A percentile compares a stretch with the other conserved stretches of the same genome.
These are phyloP conservation scores for Archaeoteleia sp. DNA, from an alignment of 2,888 invertebrate species.

Conservation along the genomic window DNA sequence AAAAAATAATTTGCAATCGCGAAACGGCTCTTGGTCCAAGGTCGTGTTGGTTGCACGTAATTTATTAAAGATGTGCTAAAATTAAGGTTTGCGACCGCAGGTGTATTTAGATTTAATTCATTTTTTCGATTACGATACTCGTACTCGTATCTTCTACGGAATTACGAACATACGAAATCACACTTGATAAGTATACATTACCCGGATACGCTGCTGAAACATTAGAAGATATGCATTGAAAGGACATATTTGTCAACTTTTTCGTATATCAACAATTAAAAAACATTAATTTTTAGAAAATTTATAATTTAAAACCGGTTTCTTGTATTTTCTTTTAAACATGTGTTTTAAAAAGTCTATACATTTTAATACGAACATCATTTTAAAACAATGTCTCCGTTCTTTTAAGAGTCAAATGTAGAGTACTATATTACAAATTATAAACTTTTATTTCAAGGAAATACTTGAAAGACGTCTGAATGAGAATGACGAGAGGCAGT, in stretches of 20 bases:
- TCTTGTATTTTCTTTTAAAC: no score
- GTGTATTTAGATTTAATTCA: constrained; percentile 64
- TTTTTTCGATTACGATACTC: constrained; percentile 57
- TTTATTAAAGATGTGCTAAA: constrained; percentile 64
- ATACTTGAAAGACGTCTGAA: no score
- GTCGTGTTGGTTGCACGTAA: constrained; percentile 65
- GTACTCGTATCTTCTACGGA: constrained; percentile 50
- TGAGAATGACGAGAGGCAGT: no score
- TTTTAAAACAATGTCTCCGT: no score
- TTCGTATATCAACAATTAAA: not conserved
- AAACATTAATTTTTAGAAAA: no score
- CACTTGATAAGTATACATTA: not conserved
- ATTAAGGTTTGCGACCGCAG: constrained; percentile 64
- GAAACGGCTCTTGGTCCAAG: constrained; percentile 57
- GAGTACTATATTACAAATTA: no score
- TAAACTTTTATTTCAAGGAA: no score
- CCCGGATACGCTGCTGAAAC: not conserved
- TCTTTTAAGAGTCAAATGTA: no score
- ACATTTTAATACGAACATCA: no score
- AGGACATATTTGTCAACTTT: not conserved
- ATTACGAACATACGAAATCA: constrained; percentile 3
- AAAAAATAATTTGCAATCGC: constrained; percentile 69
- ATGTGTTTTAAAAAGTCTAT: no score
- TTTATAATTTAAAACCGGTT: no score
- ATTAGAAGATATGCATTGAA: not conserved